These are phyloP conservation scores for Triops cancriformis DNA, from an alignment of 1,140 invertebrate genomes.

Conservation along the genomic window DNA sequence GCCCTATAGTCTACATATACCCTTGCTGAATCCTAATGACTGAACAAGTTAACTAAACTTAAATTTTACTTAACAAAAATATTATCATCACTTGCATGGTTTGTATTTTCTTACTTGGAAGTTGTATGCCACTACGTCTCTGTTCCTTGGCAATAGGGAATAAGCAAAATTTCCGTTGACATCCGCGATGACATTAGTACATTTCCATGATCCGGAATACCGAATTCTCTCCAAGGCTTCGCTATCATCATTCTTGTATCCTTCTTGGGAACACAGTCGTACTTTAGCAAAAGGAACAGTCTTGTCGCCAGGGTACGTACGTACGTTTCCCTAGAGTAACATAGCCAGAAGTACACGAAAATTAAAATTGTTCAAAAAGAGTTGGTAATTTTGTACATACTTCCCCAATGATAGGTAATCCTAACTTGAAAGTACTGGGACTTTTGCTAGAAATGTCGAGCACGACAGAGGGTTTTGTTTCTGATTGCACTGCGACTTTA, in stretches of 20 bases:
- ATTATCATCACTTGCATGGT: too few relatives aligned
- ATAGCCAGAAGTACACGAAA: too few relatives aligned
- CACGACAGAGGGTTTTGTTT: constrained; percentile 36
- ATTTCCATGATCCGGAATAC: too few relatives aligned
- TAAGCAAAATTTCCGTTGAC: constrained; percentile 33
- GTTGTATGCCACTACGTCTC: constrained; percentile 22
- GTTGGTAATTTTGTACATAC: constrained; percentile 37
- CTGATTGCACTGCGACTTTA: constrained; percentile 45
- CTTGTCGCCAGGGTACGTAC: constrained; percentile 36
- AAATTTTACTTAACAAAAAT: too few relatives aligned
- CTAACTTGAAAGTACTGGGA: constrained; percentile 51
- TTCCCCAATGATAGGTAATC: constrained; percentile 54
- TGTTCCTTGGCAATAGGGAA: constrained; percentile 28
- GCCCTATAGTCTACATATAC: too few relatives aligned
- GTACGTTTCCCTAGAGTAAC: not conserved
- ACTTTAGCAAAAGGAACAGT: constrained; percentile 34
- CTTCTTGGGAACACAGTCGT: not conserved
- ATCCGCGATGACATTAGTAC: constrained; percentile 32
- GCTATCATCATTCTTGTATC: constrained; percentile 33
- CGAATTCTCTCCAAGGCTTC: too few relatives aligned
- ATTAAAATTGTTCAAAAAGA: too few relatives aligned
- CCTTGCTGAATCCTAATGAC: too few relatives aligned
- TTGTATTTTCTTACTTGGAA: constrained; percentile 29
- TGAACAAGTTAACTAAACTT: too few relatives aligned
- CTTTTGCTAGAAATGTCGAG: constrained; percentile 30